Percentiles rank a stretch among this genome's conserved stretches.
phyloP scores from a whole-genome alignment of 2,797 vertebrate species.

The Anguilla pacifica region DNA sequence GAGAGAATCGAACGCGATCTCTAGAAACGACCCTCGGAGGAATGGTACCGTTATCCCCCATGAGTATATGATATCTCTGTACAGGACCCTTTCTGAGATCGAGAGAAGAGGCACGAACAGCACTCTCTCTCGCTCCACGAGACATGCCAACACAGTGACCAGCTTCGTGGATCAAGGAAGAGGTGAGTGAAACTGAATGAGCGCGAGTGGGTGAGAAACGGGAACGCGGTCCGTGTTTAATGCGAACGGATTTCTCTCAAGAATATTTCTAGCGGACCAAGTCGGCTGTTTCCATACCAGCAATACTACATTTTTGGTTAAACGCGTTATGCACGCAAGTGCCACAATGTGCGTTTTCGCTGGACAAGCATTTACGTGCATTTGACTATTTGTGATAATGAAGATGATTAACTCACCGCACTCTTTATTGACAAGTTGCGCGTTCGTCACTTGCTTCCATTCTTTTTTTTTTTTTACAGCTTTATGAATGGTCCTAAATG shows the following conservation, averaged over 20 bases:
- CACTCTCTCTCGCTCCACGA: constrained; percentile 46
- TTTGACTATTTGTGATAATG: neutral
- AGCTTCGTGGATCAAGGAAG: constrained; percentile 78
- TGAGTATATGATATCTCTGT: constrained; percentile 75
- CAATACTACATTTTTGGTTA: neutral
- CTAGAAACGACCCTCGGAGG: constrained; percentile 47
- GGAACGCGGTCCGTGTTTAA: neutral
- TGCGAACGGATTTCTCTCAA: neutral
- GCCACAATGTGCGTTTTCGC: neutral
- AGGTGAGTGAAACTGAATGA: constrained; percentile 66
- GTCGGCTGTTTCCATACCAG: neutral
- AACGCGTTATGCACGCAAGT: neutral
- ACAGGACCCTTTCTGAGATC: constrained; percentile 68
- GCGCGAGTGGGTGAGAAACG: neutral
- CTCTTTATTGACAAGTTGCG: neutral
- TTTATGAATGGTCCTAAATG: neutral
- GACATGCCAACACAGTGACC: constrained; percentile 77
- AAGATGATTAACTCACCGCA: neutral
- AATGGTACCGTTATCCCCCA: constrained; percentile 59
- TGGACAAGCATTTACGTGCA: no score
- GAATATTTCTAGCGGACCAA: neutral
- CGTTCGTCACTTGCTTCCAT: neutral
- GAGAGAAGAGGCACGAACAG: constrained; percentile 50
- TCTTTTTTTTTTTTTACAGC: neutral
- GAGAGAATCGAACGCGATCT: constrained; percentile 42